Percentiles rank a stretch among this genome's conserved stretches.
Conservation (phyloP, 2,888 invertebrate species). For the Caradrina kadenii region DNA sequence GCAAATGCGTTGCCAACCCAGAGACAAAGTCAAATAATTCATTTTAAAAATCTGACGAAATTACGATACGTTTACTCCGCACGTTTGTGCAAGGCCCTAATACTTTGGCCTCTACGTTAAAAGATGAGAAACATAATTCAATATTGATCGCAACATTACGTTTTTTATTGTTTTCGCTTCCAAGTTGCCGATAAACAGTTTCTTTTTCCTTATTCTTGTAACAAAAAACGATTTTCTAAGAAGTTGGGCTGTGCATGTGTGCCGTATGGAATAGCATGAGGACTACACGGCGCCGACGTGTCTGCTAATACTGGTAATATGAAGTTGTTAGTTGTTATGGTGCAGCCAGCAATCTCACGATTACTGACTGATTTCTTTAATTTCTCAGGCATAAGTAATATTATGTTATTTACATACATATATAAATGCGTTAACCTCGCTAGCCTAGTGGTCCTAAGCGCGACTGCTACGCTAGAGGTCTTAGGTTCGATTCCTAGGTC, state of each 20-base stretch:
- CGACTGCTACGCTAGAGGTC: too few relatives aligned
- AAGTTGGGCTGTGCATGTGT: slow-evolving; percentile 6
- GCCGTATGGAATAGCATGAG: slow-evolving; percentile 23
- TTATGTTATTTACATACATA: too few relatives aligned
- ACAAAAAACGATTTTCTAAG: slow-evolving; percentile 15
- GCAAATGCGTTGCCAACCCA: too few relatives aligned
- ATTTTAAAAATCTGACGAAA: too few relatives aligned
- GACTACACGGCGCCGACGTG: slow-evolving; percentile 32
- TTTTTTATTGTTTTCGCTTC: slow-evolving; percentile 6
- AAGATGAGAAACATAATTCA: slow-evolving; percentile 8
- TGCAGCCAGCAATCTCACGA: not conserved
- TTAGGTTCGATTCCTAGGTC: too few relatives aligned
- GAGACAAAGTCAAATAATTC: too few relatives aligned
- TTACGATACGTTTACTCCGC: too few relatives aligned
- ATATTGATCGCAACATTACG: not conserved
- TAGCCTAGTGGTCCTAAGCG: too few relatives aligned
- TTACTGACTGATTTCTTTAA: not conserved
- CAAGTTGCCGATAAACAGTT: not conserved
- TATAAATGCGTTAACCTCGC: too few relatives aligned
- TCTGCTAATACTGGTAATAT: slow-evolving; percentile 27
- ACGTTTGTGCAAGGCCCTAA: too few relatives aligned
- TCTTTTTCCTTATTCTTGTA: not conserved
- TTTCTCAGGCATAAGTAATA: too few relatives aligned
- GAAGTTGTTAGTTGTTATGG: not conserved
- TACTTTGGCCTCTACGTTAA: not conserved